phyloP scores from a whole-genome alignment of 53 echinoderm and acorn worm species.

The Patiria pectinifera region DNA sequence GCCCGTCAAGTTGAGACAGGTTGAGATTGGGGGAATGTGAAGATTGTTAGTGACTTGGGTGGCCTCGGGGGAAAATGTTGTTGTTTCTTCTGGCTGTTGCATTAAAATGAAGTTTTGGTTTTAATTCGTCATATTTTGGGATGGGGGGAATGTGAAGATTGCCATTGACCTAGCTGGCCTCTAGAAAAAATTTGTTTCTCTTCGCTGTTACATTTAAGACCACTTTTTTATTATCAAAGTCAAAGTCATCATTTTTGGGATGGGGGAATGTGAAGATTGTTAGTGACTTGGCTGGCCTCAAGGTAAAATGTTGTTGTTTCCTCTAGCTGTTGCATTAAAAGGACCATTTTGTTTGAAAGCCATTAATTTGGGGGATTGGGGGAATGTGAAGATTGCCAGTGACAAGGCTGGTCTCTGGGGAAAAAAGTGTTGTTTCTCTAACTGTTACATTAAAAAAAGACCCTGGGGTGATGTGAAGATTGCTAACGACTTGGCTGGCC shows the following conservation, averaged over 20 bases:
- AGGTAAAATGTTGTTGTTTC: neutral
- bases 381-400: conserved; percentile 41
- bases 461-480: neutral
- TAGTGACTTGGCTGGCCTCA: conserved; percentile 9
- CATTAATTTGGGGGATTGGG: conserved; percentile 5
- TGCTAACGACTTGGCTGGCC: neutral
- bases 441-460: neutral
- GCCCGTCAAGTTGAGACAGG: conserved; percentile 5
- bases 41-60: conserved; percentile 31
- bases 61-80: conserved; percentile 3
- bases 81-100: neutral
- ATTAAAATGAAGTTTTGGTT: neutral
- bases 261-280: conserved; percentile 51
- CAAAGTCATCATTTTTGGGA: neutral
- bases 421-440: conserved; percentile 13
- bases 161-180: neutral
- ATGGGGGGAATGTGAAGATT: conserved; percentile 19
- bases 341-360: neutral
- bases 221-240: no score
- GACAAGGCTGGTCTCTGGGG: neutral
- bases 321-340: neutral
- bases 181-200: no score
- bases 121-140: neutral
- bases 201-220: no score
- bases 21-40: conserved; percentile 50